Conservation (phyloP, 2,888 invertebrate species). For the Drosophila mimica region DNA sequence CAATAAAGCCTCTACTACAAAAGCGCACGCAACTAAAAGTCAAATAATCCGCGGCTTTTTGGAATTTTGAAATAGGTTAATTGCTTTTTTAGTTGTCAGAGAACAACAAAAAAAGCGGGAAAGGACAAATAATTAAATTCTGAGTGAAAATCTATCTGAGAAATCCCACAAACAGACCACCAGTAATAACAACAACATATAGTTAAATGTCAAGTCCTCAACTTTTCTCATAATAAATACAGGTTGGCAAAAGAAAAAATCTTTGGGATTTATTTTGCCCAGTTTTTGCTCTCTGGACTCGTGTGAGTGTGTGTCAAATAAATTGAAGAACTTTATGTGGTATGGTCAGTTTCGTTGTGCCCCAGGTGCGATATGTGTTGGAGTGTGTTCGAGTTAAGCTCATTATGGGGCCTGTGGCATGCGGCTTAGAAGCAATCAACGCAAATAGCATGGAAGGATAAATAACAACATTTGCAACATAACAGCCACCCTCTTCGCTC, state of each 20-base stretch:
- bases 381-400: conserved; percentile 58
- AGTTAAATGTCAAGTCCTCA: conserved; percentile 33
- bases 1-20: conserved; percentile 26
- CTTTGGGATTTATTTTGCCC: conserved; percentile 14
- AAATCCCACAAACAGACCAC: conserved; percentile 50
- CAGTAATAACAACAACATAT: conserved; percentile 30
- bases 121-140: conserved; percentile 71
- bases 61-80: conserved; percentile 40
- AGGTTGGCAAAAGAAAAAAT: conserved; percentile 9
- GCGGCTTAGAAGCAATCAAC: conserved; percentile 57
- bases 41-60: conserved; percentile 33
- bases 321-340: conserved; percentile 31
- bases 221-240: conserved; percentile 25
- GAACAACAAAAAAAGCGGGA: conserved; percentile 11
- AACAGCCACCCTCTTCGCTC: neutral
- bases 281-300: conserved; percentile 8
- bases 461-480: conserved; percentile 3
- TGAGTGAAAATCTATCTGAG: conserved; percentile 22
- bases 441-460: conserved; percentile 32
- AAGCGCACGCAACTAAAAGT: conserved; percentile 7
- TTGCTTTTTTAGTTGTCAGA: conserved; percentile 46
- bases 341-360: conserved; percentile 5
- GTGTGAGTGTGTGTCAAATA: conserved; percentile 1
- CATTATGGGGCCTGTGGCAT: conserved; percentile 60
- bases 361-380: conserved; percentile 20